Conservation (phyloP, 37 sponge, comb jelly and placozoan species). For the Hexactinellida sp. region DNA sequence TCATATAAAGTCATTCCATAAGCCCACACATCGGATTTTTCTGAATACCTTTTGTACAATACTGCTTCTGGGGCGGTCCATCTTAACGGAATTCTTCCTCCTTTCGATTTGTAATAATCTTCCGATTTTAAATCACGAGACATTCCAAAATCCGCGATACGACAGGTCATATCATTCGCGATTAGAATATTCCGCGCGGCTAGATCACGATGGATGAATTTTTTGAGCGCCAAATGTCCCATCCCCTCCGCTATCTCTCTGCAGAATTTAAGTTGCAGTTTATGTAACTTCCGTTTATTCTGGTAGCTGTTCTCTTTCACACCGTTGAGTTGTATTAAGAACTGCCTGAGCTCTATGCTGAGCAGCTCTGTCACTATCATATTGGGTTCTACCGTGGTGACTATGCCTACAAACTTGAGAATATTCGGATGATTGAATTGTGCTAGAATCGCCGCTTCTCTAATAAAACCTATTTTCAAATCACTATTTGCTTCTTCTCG, state of each 20-base stretch:
- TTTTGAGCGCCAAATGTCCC: background rate
- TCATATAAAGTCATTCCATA: background rate
- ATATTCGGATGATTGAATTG: constrained; percentile 13
- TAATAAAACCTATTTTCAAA: background rate
- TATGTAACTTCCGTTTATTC: background rate
- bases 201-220: constrained; percentile 15
- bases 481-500: background rate
- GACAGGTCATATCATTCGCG: background rate
- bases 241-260: background rate
- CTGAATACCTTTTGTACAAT: background rate
- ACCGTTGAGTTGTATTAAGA: background rate
- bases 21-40: background rate
- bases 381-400: background rate
- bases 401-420: background rate
- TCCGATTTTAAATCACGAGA: background rate
- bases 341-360: background rate
- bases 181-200: background rate
- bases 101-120: background rate
- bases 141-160: background rate
- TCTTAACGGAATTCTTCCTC: background rate
- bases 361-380: background rate
- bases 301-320: background rate
- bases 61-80: background rate
- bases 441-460: background rate
- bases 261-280: background rate